Base-by-base conservation (phyloP, 2,113 vertebrate genomes). In the Phyllopteryx taeniolatus region DNA sequence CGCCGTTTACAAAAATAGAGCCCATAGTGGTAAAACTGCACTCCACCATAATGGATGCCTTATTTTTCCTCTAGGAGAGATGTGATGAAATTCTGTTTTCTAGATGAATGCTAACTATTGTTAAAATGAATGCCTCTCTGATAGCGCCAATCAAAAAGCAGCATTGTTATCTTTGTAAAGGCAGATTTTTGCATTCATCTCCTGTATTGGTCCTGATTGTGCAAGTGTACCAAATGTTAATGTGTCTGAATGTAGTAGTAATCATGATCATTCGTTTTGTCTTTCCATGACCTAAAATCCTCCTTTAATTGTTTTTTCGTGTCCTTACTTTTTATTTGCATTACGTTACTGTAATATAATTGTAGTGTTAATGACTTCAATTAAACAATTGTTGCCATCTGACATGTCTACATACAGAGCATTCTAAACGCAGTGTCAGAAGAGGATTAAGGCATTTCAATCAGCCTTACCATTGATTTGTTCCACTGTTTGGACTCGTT, bases 381-480 rank as follows among this genome's bases (percentile, higher is more conserved):
- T 53, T 17, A 15, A 53, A 53, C 5, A 17, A 17, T 53, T 53
- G 53, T 56, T 56, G n/a, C 53, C 20, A 20, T 33, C 19, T 15
- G 12, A 15, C 31, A 11, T 22, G 3, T 59, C 11, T 59, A 31
- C 11, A 12, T 27, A 27, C 22, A 61, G 19, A 61, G 13, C 27
- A 62, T 42, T 62, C 8, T 8, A 39, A 35, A 8, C 3, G 12
- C 43, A 17, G 2, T 46, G 43, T 80, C 69, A 42, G 27, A 56
- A 1, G n/a, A 35, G 22, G 56, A 77, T 60, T 54, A 65, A 63
- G 2, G 46, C 49, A 20, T 64, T 70, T 67, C 63, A 27, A 59
- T 19, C 53, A 11, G 53, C 44, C 43, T 68, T 68, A 53, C 4
- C 65, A 81, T 78, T 77, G 83, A 84, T 86, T 83, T 74, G 78